phyloP scores from a whole-genome alignment of 2,888 invertebrate species.

The Acleris cristana region DNA sequence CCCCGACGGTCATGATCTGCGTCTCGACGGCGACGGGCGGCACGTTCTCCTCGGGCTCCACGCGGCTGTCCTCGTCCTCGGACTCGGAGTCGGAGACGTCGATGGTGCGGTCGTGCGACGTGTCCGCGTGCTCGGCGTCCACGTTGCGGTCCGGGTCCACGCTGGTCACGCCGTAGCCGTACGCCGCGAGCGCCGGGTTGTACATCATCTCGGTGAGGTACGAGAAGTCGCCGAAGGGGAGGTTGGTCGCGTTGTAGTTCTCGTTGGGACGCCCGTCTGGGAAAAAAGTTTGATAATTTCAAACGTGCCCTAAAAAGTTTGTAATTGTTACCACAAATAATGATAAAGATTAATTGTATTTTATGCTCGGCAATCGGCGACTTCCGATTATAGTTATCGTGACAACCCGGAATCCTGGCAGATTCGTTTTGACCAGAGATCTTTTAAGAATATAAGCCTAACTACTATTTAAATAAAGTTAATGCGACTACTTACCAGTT shows the following conservation, averaged over 20 bases:
- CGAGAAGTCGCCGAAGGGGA: constrained; percentile 82
- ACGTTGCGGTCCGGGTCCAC: constrained; percentile 67
- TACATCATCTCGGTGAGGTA: constrained; percentile 82
- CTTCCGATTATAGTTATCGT: too few relatives aligned
- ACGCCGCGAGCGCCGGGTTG: constrained; percentile 66
- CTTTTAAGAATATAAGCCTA: constrained; percentile 7
- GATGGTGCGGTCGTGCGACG: constrained; percentile 69
- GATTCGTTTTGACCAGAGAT: too few relatives aligned
- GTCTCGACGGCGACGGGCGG: constrained; percentile 69
- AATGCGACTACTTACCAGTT: constrained; percentile 24
- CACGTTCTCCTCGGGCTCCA: constrained; percentile 67
- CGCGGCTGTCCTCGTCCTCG: constrained; percentile 69
- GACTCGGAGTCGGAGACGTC: constrained; percentile 74
- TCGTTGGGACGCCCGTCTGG: constrained; percentile 79
- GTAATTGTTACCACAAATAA: too few relatives aligned
- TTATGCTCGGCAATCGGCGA: too few relatives aligned
- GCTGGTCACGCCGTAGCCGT: constrained; percentile 65
- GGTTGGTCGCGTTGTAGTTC: constrained; percentile 81
- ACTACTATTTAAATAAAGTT: constrained; percentile 15
- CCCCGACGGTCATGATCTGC: constrained; percentile 79
- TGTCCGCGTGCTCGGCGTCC: constrained; percentile 61
- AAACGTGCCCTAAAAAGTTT: too few relatives aligned
- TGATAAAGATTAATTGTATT: too few relatives aligned
- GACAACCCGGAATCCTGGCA: too few relatives aligned
- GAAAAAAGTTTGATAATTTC: background rate